phyloP scores from a whole-genome alignment of 2,113 vertebrate genomes.

The Acrocephalus kingi region DNA sequence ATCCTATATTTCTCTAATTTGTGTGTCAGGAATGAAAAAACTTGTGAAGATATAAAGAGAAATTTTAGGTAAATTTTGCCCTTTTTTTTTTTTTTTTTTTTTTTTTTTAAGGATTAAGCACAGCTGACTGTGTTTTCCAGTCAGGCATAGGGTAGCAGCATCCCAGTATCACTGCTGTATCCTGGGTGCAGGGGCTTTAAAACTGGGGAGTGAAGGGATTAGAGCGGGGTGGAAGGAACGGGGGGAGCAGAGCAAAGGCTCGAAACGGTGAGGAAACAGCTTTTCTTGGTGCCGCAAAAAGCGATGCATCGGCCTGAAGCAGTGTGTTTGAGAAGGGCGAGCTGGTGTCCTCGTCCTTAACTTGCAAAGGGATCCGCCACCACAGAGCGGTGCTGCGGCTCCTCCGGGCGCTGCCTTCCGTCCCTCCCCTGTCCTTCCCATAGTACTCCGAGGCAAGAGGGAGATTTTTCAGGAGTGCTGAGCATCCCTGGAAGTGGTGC shows the following conservation, averaged over 20 bases:
- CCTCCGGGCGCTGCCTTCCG: background rate
- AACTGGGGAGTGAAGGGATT: background rate
- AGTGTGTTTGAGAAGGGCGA: background rate
- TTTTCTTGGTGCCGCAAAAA: background rate
- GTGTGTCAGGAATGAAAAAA: background rate
- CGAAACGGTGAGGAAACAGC: background rate
- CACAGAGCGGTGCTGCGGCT: conserved; percentile 22
- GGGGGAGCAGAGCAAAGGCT: background rate
- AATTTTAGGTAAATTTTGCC: background rate
- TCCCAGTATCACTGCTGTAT: background rate
- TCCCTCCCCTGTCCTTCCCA: rapidly evolving
- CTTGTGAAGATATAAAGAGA: background rate
- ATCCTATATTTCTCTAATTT: background rate
- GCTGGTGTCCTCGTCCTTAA: rapidly evolving
- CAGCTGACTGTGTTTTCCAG: background rate
- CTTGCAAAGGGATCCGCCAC: background rate
- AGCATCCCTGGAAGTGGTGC: background rate
- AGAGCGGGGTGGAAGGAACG: background rate
- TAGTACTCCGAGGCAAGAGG: rapidly evolving
- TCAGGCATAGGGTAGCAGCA: background rate
- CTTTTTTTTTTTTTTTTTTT: background rate
- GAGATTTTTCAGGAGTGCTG: background rate
- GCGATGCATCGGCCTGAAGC: rapidly evolving
- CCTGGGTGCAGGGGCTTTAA: background rate
- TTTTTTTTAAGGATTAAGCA: rapidly evolving